A percentile compares a stretch with the other conserved stretches of the same genome.
These are phyloP conservation scores for Acanthopleura granulata DNA, from an alignment of 2,888 invertebrate species.

Conservation along the genomic window DNA sequence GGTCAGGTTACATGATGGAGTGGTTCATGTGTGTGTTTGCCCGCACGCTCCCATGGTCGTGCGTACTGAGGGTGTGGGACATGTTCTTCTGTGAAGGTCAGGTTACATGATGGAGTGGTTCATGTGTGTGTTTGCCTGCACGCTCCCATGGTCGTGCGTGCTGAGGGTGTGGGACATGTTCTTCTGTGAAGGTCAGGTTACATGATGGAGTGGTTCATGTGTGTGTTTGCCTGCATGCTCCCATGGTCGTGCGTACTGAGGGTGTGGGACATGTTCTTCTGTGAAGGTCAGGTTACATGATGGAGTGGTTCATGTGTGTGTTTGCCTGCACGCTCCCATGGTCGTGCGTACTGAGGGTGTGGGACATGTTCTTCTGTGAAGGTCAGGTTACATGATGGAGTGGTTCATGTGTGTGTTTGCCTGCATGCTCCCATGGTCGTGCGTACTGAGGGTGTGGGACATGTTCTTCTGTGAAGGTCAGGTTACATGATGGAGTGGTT, in stretches of 20 bases:
- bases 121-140: neutral
- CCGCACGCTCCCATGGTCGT: too few relatives aligned
- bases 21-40: neutral
- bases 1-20: constrained; percentile 71
- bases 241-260: too few relatives aligned
- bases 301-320: constrained; percentile 98
- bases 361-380: constrained; percentile 99
- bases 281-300: too few relatives aligned
- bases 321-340: constrained; percentile 75
- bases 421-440: constrained; percentile 95
- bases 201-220: neutral
- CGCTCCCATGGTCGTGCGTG: too few relatives aligned
- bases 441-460: constrained; percentile 95
- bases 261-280: too few relatives aligned
- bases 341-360: constrained; percentile 92
- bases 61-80: too few relatives aligned
- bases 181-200: constrained; percentile 84
- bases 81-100: constrained; percentile 92
- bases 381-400: constrained; percentile 92
- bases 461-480: constrained; percentile 96
- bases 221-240: neutral
- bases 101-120: neutral
- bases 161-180: too few relatives aligned
- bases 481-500: constrained; percentile 98
- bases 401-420: constrained; percentile 99